Base-by-base conservation (phyloP, 2,888 invertebrate species). In the Beris chalybata region DNA sequence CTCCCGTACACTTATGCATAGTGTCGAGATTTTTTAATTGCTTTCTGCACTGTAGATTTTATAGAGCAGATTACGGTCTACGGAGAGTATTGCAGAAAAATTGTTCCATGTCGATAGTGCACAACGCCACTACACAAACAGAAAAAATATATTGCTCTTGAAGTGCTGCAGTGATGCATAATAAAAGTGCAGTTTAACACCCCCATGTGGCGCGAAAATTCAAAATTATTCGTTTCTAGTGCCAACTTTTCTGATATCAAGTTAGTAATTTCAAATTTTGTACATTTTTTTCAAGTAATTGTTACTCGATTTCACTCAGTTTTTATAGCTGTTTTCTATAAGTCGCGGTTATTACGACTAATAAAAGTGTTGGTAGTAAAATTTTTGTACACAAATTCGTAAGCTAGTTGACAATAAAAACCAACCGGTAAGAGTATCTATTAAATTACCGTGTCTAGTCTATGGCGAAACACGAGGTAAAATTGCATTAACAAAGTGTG, bases 1-100 rank as follows among this genome's bases (percentile, higher is more conserved):
- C 48, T 56, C 44, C 61, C 43, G 43, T 47, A 43, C 29, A 44
- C 44, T 57, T 38, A 57, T 38, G 38, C 38, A 38, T 12, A 12
- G 15, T 13, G 30, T 55, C 56, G 64, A 67, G 52, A 67, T 54
- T 59, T 63, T 56, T 43, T 29, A 44, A 55, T 70, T 65, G 66
- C 70, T 73, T 73, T 70, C 73, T 72, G 74, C 73, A 71, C 72
- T 70, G 67, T 30, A 68, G 72, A 53, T 56, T 73, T 73, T 73
- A 65, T 74, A 67, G 74, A 71, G 61, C 74, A 72, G 67, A 69
- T 69, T 71, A 73, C 73, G 69, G 72, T 71, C 65, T 68, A 12
- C 38, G 9, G 5, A n/a, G 45, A 44, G 12, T 45, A 47, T 45
- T 38, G 47, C 45, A 45, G 31, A 44, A 12, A 43, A n/a, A 32